These are phyloP conservation scores for Darevskia mixta DNA, from an alignment of 2,797 vertebrate species.

Conservation along the genomic window DNA sequence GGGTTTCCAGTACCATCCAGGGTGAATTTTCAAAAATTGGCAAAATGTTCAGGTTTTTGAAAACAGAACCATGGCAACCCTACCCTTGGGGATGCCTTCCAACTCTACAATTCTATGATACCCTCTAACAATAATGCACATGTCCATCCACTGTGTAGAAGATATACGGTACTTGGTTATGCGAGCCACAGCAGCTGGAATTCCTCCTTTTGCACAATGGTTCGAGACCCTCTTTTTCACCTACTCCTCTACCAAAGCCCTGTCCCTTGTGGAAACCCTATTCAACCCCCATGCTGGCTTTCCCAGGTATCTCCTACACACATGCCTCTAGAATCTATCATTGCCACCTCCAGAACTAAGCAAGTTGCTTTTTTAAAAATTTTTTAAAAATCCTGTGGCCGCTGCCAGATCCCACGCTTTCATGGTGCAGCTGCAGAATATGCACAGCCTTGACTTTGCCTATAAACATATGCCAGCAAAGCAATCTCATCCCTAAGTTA, in stretches of 20 bases:
- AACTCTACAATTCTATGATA: too few species aligned
- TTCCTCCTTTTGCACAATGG: background rate
- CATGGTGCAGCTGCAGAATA: background rate
- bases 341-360: background rate
- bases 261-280: background rate
- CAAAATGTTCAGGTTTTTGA: too few species aligned
- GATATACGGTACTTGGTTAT: too few species aligned
- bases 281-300: background rate
- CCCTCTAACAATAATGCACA: too few species aligned
- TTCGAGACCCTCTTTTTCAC: background rate
- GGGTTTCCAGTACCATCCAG: too few species aligned
- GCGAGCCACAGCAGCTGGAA: too few species aligned
- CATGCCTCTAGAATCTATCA: background rate
- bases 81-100: too few species aligned
- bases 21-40: too few species aligned
- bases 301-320: background rate
- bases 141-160: too few species aligned
- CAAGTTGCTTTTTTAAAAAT: background rate
- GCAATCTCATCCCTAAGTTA: background rate
- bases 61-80: too few species aligned
- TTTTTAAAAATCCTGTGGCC: background rate
- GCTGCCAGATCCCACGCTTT: background rate
- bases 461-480: background rate
- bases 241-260: background rate
- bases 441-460: background rate